These are phyloP conservation scores for Drosophila cognata DNA, from an alignment of 2,888 invertebrate genomes.

Conservation along the genomic window DNA sequence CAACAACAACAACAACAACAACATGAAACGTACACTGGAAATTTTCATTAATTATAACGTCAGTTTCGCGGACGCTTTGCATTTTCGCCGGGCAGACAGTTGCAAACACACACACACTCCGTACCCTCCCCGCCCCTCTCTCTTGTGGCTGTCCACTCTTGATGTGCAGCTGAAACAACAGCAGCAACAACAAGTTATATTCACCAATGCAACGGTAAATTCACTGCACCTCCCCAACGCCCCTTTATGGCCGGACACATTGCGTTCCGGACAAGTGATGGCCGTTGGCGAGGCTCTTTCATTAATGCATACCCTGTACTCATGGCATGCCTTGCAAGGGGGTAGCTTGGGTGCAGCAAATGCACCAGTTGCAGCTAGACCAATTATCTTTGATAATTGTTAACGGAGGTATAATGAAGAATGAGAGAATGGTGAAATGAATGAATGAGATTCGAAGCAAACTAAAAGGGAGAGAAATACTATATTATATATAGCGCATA, in stretches of 20 bases:
- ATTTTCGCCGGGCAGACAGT: conserved; percentile 54
- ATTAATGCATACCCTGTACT: conserved; percentile 51
- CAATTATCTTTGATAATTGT: not conserved
- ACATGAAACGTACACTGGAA: conserved; percentile 50
- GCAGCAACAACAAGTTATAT: conserved; percentile 47
- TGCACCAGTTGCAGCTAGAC: not conserved
- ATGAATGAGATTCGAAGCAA: no score
- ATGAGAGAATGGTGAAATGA: not conserved
- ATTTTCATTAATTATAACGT: conserved; percentile 79
- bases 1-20: conserved; percentile 12
- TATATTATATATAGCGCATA: not conserved
- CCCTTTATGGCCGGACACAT: conserved; percentile 57
- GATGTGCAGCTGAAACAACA: conserved; percentile 74
- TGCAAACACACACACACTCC: conserved; percentile 11
- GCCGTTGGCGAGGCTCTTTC: conserved; percentile 57
- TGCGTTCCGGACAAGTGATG: conserved; percentile 63
- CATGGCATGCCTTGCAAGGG: not conserved
- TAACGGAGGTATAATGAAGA: not conserved
- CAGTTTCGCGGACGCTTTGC: conserved; percentile 56
- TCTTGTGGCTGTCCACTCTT: conserved; percentile 17
- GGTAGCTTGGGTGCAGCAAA: not conserved
- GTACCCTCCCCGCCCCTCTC: not conserved
- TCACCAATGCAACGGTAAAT: conserved; percentile 47
- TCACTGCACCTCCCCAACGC: not conserved
- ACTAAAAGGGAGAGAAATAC: not conserved